phyloP scores from a whole-genome alignment of 2,797 vertebrate genomes.

The Graptemys geographica region DNA sequence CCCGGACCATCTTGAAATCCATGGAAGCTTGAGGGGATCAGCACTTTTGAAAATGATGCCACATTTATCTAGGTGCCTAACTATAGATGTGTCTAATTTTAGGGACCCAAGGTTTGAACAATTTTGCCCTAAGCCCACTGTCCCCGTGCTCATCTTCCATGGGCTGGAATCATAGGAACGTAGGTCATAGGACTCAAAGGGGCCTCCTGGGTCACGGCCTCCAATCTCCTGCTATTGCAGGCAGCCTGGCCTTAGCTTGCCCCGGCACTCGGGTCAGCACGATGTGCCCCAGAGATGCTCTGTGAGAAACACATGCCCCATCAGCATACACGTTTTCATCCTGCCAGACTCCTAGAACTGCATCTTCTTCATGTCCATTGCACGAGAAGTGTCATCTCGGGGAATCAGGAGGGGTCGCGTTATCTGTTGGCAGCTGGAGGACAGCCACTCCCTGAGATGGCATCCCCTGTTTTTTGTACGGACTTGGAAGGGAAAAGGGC shows the following conservation, averaged over 20 bases:
- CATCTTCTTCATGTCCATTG: neutral
- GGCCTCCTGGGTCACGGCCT: neutral
- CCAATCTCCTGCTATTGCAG: neutral
- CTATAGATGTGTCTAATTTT: neutral
- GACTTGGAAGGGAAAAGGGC: neutral
- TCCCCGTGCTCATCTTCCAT: neutral
- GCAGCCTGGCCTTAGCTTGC: neutral
- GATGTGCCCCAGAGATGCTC: neutral
- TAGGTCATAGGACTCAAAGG: neutral
- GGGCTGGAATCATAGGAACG: neutral
- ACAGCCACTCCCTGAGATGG: neutral
- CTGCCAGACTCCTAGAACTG: neutral
- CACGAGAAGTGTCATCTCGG: neutral
- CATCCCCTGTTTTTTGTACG: neutral
- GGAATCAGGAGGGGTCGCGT: neutral
- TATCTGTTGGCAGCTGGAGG: neutral
- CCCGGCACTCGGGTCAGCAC: neutral
- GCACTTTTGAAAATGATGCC: neutral
- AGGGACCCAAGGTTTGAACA: neutral
- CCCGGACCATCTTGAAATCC: neutral
- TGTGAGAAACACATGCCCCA: neutral
- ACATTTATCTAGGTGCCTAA: neutral
- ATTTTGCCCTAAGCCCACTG: neutral
- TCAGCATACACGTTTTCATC: neutral
- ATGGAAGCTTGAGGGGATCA: neutral